These are phyloP conservation scores for Panthera tigris DNA, from an alignment of 2,113 vertebrate genomes.

Conservation along the genomic window DNA sequence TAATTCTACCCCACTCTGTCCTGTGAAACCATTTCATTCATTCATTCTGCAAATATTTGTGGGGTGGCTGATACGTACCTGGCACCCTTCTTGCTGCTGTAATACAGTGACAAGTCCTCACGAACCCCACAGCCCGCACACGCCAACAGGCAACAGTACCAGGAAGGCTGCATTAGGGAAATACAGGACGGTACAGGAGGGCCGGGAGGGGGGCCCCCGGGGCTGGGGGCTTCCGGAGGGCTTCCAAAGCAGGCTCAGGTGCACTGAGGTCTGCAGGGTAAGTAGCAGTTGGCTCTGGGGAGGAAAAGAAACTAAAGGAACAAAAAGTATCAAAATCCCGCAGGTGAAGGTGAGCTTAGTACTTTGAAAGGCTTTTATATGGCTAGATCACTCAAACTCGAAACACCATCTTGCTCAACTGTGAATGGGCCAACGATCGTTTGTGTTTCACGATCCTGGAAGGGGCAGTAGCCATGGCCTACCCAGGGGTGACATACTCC, in stretches of 20 bases:
- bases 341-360: not conserved
- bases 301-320: not conserved
- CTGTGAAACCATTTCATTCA: slow-evolving; percentile 20
- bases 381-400: not conserved
- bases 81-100: not conserved
- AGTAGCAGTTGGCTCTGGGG: not conserved
- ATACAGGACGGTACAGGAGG: not conserved
- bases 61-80: not conserved
- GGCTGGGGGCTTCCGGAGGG: not conserved
- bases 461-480: too few species aligned
- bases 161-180: not conserved
- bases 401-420: not conserved
- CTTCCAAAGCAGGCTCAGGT: not conserved
- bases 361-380: not conserved
- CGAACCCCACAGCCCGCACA: not conserved
- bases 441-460: not conserved
- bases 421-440: not conserved
- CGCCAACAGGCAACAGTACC: not conserved
- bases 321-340: not conserved
- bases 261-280: not conserved
- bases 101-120: not conserved
- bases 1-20: not conserved
- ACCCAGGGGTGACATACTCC: not conserved
- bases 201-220: not conserved
- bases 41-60: not conserved